A percentile compares a stretch with the other conserved stretches of the same genome.
These are phyloP conservation scores for Cardinalis cardinalis DNA, from an alignment of 2,113 vertebrate species.

Conservation along the genomic window DNA sequence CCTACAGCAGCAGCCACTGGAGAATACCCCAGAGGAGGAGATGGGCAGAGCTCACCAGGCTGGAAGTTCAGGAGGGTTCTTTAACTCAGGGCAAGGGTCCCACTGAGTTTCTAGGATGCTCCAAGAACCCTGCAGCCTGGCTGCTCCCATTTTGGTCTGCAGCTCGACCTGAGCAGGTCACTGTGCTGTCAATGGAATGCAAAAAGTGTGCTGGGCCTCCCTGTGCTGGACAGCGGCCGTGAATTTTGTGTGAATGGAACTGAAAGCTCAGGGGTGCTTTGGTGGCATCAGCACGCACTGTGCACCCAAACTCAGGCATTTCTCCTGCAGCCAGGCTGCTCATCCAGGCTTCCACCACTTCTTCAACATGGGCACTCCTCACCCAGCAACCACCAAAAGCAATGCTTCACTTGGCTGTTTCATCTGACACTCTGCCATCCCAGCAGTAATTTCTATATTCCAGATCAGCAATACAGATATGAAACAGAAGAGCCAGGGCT, in stretches of 20 bases:
- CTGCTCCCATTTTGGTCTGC: rapidly evolving
- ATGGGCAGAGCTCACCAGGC: neutral
- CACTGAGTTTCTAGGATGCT: neutral
- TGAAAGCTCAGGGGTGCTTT: rapidly evolving
- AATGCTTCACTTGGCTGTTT: neutral
- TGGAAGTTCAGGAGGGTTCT: neutral
- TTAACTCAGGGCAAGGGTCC: neutral
- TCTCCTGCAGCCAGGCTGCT: no score
- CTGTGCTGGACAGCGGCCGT: rapidly evolving
- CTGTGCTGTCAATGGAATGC: neutral
- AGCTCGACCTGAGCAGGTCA: rapidly evolving
- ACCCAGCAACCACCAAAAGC: rapidly evolving
- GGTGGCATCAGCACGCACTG: neutral
- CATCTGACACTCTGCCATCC: neutral
- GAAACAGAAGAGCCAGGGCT: neutral
- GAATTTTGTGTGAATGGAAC: neutral
- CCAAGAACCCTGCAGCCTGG: neutral
- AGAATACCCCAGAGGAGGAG: neutral
- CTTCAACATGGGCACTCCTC: rapidly evolving
- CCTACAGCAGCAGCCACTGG: neutral
- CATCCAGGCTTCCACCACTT: neutral
- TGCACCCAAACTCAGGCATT: no score
- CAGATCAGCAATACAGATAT: neutral
- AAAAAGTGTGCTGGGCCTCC: neutral
- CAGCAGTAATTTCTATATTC: neutral